Evolutionary conservation across 2,113 vertebrate species (phyloP).

Genomic region (Procapra przewalskii): DNA sequence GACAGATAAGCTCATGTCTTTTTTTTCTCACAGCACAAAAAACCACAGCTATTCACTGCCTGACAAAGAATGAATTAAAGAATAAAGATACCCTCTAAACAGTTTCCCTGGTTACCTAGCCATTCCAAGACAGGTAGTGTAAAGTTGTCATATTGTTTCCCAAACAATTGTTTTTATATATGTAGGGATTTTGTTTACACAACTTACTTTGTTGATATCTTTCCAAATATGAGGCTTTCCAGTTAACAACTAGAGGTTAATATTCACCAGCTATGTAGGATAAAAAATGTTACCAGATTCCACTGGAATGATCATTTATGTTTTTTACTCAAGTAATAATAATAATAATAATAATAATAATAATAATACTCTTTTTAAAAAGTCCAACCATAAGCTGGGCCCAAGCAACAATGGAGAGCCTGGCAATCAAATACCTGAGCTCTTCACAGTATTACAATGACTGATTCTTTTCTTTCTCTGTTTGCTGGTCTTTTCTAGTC

Average conservation of each 20-base stretch:
- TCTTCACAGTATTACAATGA: conserved; percentile 22
- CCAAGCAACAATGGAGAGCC: conserved; percentile 53
- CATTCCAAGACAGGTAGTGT: neutral
- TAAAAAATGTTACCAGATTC: neutral
- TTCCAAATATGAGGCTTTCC: neutral
- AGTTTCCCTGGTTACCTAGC: neutral
- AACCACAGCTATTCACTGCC: neutral
- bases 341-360: neutral
- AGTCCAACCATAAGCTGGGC: conserved; percentile 52
- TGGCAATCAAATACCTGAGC: conserved; percentile 44
- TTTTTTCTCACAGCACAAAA: neutral
- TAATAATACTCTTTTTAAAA: conserved; percentile 55
- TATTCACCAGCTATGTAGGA: neutral
- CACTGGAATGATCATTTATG: neutral
- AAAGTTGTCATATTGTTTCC: neutral
- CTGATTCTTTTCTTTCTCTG: conserved; percentile 44
- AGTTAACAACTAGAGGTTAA: neutral
- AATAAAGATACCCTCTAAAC: neutral
- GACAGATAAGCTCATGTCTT: neutral
- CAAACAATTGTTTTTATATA: neutral
- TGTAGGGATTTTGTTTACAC: neutral
- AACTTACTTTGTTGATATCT: neutral
- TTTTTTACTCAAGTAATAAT: neutral
- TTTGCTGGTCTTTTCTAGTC: neutral
- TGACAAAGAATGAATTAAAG: neutral